Percentiles rank a stretch among this genome's conserved stretches.
Evolutionary conservation across 1,140 invertebrate species (phyloP).

Genomic region (Agrypnia vestita): DNA sequence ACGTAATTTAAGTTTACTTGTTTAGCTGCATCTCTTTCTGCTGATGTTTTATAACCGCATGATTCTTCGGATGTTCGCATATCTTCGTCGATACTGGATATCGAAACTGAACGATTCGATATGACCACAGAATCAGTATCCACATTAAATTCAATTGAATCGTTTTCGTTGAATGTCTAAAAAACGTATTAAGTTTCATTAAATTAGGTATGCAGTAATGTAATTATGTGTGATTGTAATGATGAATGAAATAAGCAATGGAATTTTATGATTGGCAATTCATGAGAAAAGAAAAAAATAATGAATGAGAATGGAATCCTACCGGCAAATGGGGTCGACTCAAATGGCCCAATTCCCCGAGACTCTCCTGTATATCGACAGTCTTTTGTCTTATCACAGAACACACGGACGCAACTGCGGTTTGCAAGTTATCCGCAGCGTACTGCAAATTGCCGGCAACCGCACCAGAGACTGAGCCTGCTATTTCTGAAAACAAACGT

Average conservation of each 20-base stretch:
- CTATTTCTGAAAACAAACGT: constrained; percentile 65
- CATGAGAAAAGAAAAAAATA: neutral
- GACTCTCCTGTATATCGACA: constrained; percentile 72
- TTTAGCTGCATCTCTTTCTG: constrained; percentile 42
- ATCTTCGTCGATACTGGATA: constrained; percentile 54
- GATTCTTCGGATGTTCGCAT: constrained; percentile 41
- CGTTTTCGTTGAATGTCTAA: constrained; percentile 54
- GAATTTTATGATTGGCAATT: too few relatives aligned
- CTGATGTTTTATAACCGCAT: constrained; percentile 43
- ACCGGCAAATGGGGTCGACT: constrained; percentile 56
- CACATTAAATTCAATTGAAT: constrained; percentile 54
- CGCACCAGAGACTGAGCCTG: constrained; percentile 70
- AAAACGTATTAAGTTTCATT: constrained; percentile 18
- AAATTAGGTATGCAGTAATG: too few relatives aligned
- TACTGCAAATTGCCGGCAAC: constrained; percentile 70
- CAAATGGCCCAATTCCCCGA: constrained; percentile 64
- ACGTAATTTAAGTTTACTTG: constrained; percentile 25
- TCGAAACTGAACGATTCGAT: constrained; percentile 55
- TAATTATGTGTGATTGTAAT: too few relatives aligned
- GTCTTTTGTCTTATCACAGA: constrained; percentile 72
- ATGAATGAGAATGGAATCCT: neutral
- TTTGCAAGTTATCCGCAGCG: constrained; percentile 64
- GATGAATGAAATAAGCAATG: too few relatives aligned
- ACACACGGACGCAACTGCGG: constrained; percentile 70
- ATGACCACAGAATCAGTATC: constrained; percentile 52